Evolutionary conservation across 2,113 vertebrate genomes (phyloP).

Genomic region (Romanogobio albipinnatus): DNA sequence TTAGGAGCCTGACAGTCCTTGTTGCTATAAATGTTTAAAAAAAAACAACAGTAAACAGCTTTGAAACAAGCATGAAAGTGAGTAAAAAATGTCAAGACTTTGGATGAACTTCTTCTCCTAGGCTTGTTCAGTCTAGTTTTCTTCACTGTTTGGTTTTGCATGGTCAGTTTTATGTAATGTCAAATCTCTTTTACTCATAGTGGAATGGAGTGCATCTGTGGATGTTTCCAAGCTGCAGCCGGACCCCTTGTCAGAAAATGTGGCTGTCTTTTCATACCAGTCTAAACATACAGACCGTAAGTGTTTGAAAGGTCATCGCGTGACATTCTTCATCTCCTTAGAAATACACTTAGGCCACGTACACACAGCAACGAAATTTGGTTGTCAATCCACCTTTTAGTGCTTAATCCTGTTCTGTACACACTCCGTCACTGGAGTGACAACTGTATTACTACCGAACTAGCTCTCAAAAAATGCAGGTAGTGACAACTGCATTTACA

Average conservation of each 20-base stretch:
- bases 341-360: not conserved
- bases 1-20: not conserved
- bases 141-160: not conserved
- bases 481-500: no score
- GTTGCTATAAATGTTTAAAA: not conserved
- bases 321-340: not conserved
- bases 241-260: slow-evolving; percentile 86
- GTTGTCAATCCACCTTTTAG: no score
- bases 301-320: slow-evolving; percentile 58
- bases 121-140: not conserved
- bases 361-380: no score
- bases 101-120: no score
- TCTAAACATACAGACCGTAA: slow-evolving; percentile 83
- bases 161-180: not conserved
- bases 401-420: no score
- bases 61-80: not conserved
- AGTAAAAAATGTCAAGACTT: not conserved
- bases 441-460: no score
- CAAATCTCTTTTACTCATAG: slow-evolving; percentile 68
- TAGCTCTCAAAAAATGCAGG: no score
- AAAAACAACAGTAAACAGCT: not conserved
- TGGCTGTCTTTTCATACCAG: slow-evolving; percentile 83
- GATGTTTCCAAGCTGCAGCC: slow-evolving; percentile 78
- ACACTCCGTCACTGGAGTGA: no score
- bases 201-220: slow-evolving; percentile 91